A percentile compares a stretch with the other conserved stretches of the same genome.
phyloP scores from a whole-genome alignment of 2,113 vertebrate species.

The Dicrurus megarhynchus region DNA sequence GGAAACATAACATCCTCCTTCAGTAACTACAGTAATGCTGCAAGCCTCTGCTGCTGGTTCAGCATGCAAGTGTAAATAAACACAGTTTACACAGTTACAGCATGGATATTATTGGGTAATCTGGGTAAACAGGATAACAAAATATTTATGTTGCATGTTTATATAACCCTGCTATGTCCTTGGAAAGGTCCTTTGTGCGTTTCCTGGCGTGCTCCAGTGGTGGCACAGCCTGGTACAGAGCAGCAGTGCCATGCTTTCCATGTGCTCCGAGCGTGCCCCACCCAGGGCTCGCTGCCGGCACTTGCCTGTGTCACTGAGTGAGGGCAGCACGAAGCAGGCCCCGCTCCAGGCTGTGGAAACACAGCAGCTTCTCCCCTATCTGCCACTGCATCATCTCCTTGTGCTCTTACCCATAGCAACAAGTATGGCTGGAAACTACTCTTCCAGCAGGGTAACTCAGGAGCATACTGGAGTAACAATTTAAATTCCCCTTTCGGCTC shows the following conservation, averaged over 20 bases:
- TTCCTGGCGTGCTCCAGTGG: neutral
- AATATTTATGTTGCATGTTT: neutral
- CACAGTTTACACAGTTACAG: neutral
- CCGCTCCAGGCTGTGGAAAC: neutral
- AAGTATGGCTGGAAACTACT: fast-evolving
- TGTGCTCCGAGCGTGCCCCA: fast-evolving
- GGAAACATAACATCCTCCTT: neutral
- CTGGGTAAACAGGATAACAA: neutral
- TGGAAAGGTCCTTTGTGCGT: neutral
- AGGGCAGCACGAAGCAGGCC: neutral
- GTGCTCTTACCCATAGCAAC: neutral
- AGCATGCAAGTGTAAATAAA: neutral
- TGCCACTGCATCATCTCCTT: neutral
- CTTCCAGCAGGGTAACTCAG: neutral
- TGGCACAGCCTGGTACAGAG: neutral
- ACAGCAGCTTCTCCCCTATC: neutral
- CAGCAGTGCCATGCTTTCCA: fast-evolving
- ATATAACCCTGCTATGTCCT: neutral
- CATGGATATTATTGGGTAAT: neutral
- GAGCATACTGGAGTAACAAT: fast-evolving
- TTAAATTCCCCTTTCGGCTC: neutral
- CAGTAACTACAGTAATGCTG: neutral
- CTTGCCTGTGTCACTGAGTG: fast-evolving
- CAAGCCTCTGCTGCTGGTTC: neutral
- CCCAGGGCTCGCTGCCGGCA: neutral